Conservation (phyloP, 2,113 vertebrate genomes). For the Oreamnos americanus region DNA sequence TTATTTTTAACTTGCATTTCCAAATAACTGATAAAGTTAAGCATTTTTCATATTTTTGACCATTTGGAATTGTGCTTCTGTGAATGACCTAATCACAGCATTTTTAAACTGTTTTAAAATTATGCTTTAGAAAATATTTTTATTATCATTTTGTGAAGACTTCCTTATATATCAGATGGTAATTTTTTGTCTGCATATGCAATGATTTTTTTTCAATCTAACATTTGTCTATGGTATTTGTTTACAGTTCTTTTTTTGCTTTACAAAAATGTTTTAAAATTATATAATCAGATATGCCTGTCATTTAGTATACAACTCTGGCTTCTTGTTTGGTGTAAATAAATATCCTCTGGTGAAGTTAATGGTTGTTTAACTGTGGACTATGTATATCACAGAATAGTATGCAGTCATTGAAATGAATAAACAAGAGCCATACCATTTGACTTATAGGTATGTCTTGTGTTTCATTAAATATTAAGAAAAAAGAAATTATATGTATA, state of each 20-base stretch:
- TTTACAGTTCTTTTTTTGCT: neutral
- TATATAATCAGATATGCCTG: neutral
- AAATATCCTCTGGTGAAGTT: neutral
- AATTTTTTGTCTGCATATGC: neutral
- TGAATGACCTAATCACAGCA: neutral
- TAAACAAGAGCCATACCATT: neutral
- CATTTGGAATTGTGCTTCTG: neutral
- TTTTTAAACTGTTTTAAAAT: slow-evolving; percentile 22
- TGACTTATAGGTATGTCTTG: neutral
- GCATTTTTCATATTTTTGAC: slow-evolving; percentile 7
- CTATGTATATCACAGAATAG: neutral
- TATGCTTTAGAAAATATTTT: slow-evolving; percentile 17
- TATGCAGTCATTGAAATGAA: neutral
- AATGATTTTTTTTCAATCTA: neutral
- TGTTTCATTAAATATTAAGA: neutral
- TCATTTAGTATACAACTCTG: neutral
- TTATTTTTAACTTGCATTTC: slow-evolving; percentile 22
- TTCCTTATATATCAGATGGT: neutral
- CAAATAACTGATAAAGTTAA: neutral
- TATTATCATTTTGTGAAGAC: neutral
- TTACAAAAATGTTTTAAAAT: neutral
- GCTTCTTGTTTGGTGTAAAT: slow-evolving; percentile 25
- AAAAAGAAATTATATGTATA: neutral
- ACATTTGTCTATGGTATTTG: neutral
- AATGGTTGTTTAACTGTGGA: neutral